Percentiles rank a stretch among this genome's conserved stretches.
These are phyloP conservation scores for Tachysurus vachellii DNA, from an alignment of 2,113 vertebrate genomes.

Conservation along the genomic window DNA sequence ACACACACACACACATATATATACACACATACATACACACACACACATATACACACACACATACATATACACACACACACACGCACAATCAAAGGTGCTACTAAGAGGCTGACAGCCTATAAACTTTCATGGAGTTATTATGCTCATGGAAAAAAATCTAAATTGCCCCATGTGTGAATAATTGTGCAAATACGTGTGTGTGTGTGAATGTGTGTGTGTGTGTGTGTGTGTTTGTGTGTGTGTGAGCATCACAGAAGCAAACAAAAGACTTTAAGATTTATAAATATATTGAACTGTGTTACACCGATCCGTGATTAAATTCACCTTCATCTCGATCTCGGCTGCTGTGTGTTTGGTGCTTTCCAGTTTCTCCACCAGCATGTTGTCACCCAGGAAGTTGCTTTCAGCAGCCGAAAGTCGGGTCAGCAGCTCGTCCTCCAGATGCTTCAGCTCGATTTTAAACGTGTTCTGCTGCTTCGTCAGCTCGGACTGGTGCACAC, in stretches of 20 bases:
- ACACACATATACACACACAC: too few relatives aligned
- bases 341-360: conserved; percentile 76
- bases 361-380: conserved; percentile 79
- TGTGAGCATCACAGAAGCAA: background rate
- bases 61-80: too few relatives aligned
- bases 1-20: too few relatives aligned
- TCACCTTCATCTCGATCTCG: conserved; percentile 79
- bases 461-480: conserved; percentile 82
- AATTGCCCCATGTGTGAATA: background rate
- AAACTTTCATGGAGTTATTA: too few relatives aligned
- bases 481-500: conserved; percentile 67
- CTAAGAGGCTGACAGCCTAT: background rate
- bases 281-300: background rate
- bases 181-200: background rate
- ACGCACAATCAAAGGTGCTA: background rate
- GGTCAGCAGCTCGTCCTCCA: conserved; percentile 76
- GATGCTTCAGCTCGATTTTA: conserved; percentile 82
- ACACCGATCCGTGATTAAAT: background rate
- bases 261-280: background rate
- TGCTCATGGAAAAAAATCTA: background rate
- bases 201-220: background rate
- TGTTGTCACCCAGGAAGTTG: conserved; percentile 75
- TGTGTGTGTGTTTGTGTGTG: background rate
- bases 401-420: conserved; percentile 73
- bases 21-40: too few relatives aligned